phyloP scores from a whole-genome alignment of 2,113 vertebrate genomes.

The Craseonycteris thonglongyai region DNA sequence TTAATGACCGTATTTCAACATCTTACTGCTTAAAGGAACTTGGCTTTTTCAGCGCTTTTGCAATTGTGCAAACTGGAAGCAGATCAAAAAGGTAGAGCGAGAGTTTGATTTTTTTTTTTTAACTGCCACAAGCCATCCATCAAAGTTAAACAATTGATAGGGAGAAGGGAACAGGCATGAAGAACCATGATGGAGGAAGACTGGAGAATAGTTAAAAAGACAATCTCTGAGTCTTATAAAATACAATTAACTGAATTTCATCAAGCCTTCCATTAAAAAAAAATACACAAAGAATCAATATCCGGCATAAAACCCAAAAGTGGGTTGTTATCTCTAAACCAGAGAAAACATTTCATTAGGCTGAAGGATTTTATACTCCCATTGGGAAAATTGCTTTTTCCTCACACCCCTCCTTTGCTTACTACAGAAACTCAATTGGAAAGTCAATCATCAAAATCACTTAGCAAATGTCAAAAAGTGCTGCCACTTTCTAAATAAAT shows the following conservation, averaged over 20 bases:
- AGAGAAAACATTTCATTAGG: constrained; percentile 48
- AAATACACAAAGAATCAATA: constrained; percentile 57
- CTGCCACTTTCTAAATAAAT: neutral
- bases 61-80: constrained; percentile 32
- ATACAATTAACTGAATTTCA: constrained; percentile 64
- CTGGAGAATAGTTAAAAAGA: constrained; percentile 30
- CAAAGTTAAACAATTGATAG: constrained; percentile 35
- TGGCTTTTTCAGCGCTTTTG: constrained; percentile 46
- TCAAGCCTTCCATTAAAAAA: constrained; percentile 61
- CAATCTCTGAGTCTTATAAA: constrained; percentile 49
- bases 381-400: constrained; percentile 57
- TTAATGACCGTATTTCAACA: constrained; percentile 51
- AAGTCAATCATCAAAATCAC: constrained; percentile 46
- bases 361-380: constrained; percentile 39
- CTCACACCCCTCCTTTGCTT: neutral
- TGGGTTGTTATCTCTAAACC: constrained; percentile 59
- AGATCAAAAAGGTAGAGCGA: constrained; percentile 44
- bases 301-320: constrained; percentile 68
- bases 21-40: constrained; percentile 1
- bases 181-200: neutral
- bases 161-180: neutral
- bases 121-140: constrained; percentile 35
- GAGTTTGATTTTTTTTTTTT: constrained; percentile 6
- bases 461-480: constrained; percentile 48
- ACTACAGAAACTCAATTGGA: constrained; percentile 43